Evolutionary conservation across 2,797 vertebrate genomes (phyloP), one percentile per base, ranked within the genome.

Genomic region (Bucorvus abyssinicus): DNA sequence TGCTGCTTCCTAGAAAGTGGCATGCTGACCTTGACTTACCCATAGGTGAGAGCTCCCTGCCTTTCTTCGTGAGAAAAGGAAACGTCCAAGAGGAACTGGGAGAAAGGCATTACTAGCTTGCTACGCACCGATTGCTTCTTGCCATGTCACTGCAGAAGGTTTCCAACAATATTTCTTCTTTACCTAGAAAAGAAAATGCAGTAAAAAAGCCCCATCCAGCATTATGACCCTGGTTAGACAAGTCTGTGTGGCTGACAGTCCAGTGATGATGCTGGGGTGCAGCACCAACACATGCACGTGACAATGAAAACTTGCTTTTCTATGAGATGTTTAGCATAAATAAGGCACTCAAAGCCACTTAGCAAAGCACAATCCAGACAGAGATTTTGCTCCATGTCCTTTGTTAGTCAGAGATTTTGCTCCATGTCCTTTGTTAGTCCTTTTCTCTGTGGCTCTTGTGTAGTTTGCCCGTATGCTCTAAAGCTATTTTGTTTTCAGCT

Each of bases 401-500:
- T 77, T 85, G 75, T 63, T 14, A 59, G 40, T 80, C 49, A 74
- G 49, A n/a, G 26, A 50, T 92, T 83, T 81, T 77, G n/a, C 57
- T 81, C 36, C 1, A 0, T 85, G 70, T 52, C 86, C 69, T 76
- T 77, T 85, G 75, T 63, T 14, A 59, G 40, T 80, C 49, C 52
- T 87, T 86, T 76, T 22, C 76, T 81, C 70, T 29, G 64, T 89
- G 88, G 78, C 86, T 94, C 82, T 87, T 71, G 49, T 82, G 65
- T 90, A 65, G 63, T 90, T 92, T 87, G 77, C 68, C 91, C 84
- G 86, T 90, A 89, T 78, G 53, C 81, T 95, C 71, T 70, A 60
- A 91, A 96, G 73, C 67, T 87, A 80, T 93, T 94, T 93, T 89
- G 44, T 89, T 93, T 92, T 70, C 74, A 60, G 65, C 78, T 92